phyloP scores from a whole-genome alignment of 2,113 vertebrate species.

The Eurystomus gularis region DNA sequence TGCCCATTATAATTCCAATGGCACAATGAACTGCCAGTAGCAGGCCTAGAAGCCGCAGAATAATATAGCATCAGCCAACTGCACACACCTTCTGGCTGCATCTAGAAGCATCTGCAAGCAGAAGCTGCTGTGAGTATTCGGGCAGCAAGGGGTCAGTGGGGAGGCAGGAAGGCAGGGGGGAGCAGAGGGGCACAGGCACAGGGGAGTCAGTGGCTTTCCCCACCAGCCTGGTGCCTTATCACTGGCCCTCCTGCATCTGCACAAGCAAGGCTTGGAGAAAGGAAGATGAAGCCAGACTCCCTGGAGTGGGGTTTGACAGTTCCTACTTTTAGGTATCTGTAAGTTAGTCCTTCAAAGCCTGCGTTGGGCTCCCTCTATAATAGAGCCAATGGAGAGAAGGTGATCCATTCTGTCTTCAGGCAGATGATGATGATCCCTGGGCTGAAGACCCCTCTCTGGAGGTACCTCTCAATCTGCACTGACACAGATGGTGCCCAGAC shows the following conservation, averaged over 20 bases:
- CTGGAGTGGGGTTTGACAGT: background rate
- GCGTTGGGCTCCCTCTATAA: background rate
- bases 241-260: background rate
- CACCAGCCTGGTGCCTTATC: background rate
- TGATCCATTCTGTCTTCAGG: background rate
- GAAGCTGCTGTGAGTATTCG: background rate
- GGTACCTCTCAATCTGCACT: background rate
- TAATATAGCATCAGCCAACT: fast-evolving
- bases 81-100: background rate
- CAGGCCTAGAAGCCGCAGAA: background rate
- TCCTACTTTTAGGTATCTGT: background rate
- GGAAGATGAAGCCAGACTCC: background rate
- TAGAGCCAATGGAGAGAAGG: background rate
- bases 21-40: background rate
- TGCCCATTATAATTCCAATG: background rate
- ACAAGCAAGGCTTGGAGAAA: background rate
- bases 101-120: background rate
- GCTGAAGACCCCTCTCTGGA: background rate
- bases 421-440: background rate
- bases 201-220: background rate
- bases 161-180: background rate
- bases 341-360: background rate
- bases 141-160: background rate
- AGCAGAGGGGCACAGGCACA: background rate
- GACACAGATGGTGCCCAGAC: background rate